Base-by-base conservation (phyloP, 2,888 invertebrate genomes). In the Meteorus colon region DNA sequence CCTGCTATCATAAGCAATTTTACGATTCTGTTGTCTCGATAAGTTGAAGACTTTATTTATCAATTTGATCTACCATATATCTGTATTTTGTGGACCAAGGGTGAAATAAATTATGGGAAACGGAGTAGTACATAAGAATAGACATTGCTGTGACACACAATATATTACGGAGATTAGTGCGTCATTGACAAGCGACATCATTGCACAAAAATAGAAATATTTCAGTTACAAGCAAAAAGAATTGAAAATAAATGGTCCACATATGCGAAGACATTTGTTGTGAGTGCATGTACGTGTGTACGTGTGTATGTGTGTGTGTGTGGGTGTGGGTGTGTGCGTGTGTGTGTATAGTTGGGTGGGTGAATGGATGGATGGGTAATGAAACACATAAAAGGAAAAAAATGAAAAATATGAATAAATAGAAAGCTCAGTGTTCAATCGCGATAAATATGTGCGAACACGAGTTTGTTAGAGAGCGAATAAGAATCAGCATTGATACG, bases 371-470 rank as follows among this genome's bases (percentile, higher is more conserved):
- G 27, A 34, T 55, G 29, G 66, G 24, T 45, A 37, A 66, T 34
- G 34, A 19, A 19, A 55, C 51, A 55, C 34, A 37, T 65, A 55
- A 19, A 55, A 55, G 19, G 19, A 55, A 6, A 55, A 66, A 41
- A 24, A 24, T 37, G 37, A 65, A 37, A 66, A 51, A 48, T 24
- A 75, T 75, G 51, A 71, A 71, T 71, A 79, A 77, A 76, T 75
- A 79, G 75, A 79, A 80, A 80, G 78, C 51, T 10, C 19, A 8
- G 55, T 69, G 79, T 77, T 79, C 75, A 76, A 78, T 79, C 78
- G 75, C 70, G 75, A 79, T 79, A 79, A 78, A 76, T 71, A 12
- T 12, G 41, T 41, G 19, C 55, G 55, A 8, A 6, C 55, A 55
- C 19, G 65, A 55, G 48, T 60, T 74, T 70, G 65, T 73, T 76